These are phyloP conservation scores for Dinocampus coccinellae DNA, from an alignment of 2,888 invertebrate genomes.

Conservation along the genomic window DNA sequence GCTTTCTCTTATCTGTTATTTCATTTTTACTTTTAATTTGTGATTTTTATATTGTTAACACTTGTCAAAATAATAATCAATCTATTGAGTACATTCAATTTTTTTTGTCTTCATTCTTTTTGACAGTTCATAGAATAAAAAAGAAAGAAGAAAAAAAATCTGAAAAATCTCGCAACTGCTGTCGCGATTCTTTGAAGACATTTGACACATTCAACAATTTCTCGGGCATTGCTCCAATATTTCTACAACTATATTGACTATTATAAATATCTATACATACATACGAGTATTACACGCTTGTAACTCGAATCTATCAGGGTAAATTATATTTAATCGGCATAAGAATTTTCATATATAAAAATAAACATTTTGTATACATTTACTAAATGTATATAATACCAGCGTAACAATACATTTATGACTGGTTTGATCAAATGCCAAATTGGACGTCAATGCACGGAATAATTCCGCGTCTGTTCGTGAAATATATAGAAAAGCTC, in stretches of 20 bases:
- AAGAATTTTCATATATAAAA: too few relatives aligned
- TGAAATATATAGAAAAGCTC: slow-evolving; percentile 8
- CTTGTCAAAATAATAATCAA: background rate
- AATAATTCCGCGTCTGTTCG: background rate
- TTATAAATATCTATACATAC: background rate
- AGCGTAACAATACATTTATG: background rate
- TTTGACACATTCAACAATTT: background rate
- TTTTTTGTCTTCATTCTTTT: background rate
- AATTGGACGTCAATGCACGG: slow-evolving; percentile 35
- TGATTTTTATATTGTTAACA: background rate
- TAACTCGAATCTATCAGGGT: background rate
- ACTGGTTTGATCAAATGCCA: slow-evolving; percentile 44
- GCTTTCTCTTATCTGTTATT: background rate
- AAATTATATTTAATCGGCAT: background rate
- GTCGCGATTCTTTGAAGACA: background rate
- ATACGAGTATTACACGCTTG: background rate
- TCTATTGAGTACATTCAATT: background rate
- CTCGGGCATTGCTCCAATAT: slow-evolving; percentile 1
- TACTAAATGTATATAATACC: background rate
- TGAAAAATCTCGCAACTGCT: background rate
- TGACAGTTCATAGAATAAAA: background rate
- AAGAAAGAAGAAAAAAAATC: background rate
- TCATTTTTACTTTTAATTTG: background rate
- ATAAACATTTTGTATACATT: background rate
- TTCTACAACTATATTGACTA: background rate